Conservation (phyloP, 2,888 invertebrate genomes). For the Venustoraphidia nigricollis region DNA sequence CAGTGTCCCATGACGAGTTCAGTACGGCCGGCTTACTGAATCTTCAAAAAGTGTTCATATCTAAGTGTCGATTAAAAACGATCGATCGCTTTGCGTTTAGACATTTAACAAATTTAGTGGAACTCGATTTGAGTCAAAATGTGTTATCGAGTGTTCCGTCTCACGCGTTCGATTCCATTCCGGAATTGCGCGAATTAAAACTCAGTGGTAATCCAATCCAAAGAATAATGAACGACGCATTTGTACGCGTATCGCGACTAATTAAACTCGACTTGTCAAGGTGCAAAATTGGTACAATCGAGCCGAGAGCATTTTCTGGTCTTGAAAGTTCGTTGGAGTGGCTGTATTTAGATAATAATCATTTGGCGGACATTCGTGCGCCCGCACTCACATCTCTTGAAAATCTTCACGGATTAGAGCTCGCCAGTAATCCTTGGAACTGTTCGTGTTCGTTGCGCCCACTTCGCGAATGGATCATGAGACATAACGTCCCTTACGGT, state of each 20-base stretch:
- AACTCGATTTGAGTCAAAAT: slow-evolving; percentile 67
- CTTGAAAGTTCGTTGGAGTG: slow-evolving; percentile 58
- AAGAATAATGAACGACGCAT: slow-evolving; percentile 52
- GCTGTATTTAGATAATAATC: slow-evolving; percentile 63
- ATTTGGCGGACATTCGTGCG: slow-evolving; percentile 47
- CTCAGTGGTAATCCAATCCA: slow-evolving; percentile 61
- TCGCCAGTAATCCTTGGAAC: slow-evolving; percentile 71
- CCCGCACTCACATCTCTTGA: slow-evolving; percentile 50
- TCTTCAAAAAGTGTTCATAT: slow-evolving; percentile 62
- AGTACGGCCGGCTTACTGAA: slow-evolving; percentile 59
- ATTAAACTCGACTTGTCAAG: slow-evolving; percentile 57
- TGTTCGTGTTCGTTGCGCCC: slow-evolving; percentile 64
- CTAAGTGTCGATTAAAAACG: slow-evolving; percentile 50
- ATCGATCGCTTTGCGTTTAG: slow-evolving; percentile 61
- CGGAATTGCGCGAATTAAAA: slow-evolving; percentile 58
- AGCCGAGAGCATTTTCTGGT: slow-evolving; percentile 54
- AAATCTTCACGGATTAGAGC: slow-evolving; percentile 55
- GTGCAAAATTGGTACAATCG: slow-evolving; percentile 53
- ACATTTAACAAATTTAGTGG: slow-evolving; percentile 64
- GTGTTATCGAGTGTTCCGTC: slow-evolving; percentile 50
- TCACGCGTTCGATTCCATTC: slow-evolving; percentile 53
- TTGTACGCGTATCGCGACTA: slow-evolving; percentile 46
- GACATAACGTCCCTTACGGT: slow-evolving; percentile 58
- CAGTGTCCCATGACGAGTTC: slow-evolving; percentile 57
- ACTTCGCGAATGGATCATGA: slow-evolving; percentile 63